Evolutionary conservation across 2,113 vertebrate genomes (phyloP).

Genomic region (Pedetes capensis): DNA sequence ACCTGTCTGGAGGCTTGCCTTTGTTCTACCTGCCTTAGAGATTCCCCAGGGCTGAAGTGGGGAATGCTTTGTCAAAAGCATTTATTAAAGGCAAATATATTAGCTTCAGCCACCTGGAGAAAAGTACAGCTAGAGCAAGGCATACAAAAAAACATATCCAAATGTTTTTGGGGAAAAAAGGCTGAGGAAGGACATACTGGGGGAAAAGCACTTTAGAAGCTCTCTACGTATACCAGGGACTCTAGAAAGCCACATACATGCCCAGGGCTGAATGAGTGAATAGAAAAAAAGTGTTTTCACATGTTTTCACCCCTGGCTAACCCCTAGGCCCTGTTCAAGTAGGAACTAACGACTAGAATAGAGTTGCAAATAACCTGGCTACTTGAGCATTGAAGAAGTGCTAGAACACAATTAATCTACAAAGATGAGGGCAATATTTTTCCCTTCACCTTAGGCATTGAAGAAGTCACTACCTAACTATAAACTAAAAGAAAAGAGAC

Average conservation of each 20-base stretch:
- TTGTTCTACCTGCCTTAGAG: background rate
- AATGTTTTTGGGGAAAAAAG: background rate
- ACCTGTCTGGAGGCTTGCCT: background rate
- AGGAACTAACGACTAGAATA: background rate
- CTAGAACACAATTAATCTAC: background rate
- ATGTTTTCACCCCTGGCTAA: background rate
- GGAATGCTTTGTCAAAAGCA: background rate
- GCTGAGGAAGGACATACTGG: background rate
- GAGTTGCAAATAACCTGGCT: background rate
- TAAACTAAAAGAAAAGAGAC: background rate
- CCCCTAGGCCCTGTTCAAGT: background rate
- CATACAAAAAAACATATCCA: background rate
- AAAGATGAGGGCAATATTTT: background rate
- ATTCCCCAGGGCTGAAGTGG: background rate
- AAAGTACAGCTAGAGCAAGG: background rate
- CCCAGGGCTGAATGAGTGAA: background rate
- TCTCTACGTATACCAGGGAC: too few species aligned
- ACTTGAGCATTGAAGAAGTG: background rate
- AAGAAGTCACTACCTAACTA: background rate
- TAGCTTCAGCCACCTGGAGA: background rate
- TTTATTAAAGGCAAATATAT: constrained; percentile 1
- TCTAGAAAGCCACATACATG: background rate
- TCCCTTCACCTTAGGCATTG: background rate
- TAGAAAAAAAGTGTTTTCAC: too few species aligned
- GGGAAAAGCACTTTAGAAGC: too few species aligned